Evolutionary conservation across 2,797 vertebrate species (phyloP), one percentile per base, ranked within the genome.

Genomic region (Hydrolagus colliei): DNA sequence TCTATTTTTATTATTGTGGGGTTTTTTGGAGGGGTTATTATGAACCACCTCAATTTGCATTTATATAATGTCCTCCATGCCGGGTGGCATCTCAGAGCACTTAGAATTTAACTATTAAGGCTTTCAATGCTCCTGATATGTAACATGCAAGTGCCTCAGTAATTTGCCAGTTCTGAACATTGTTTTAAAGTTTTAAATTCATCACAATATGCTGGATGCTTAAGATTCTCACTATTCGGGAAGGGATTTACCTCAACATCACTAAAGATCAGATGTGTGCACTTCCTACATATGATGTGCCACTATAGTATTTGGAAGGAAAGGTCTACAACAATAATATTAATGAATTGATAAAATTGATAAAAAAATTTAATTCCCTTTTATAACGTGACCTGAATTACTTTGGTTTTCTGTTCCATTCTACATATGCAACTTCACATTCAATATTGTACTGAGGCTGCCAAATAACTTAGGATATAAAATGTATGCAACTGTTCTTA

Each of bases 261-360:
- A 68, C 67, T 18, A 63, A 82, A 82, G 78, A 32, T 65, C 65
- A 80, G 78, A 80, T 80, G 63, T 67, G 67, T 82, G 78, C 62
- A 14, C 9, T 82, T 8, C 22, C 62, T 32, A 35, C 18, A 63
- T 22, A 35, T 82, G 78, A 82, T 65, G n/a, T 10, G 0, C 61
- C 77, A 52, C 0, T 52, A 6, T 32, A 16, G 62, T 67, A 68
- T 82, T 82, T 14, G 63, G 35, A 82, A 67, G 41, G 65, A 82
- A 82, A 68, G 13, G 78, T 68, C 32, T 22, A 67, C 11, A 67
- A 62, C 63, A 67, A 82, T 16, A 8, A 35, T 62, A 82, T 32
- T 82, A 32, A 20, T 27, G 9, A 52, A 14, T 35, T 35, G 35
- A 3, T 20, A 8, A 9, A 82, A 68, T 63, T 80, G 78, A 67